Evolutionary conservation across 2,797 vertebrate species (phyloP).

Genomic region (Dryobates pubescens): DNA sequence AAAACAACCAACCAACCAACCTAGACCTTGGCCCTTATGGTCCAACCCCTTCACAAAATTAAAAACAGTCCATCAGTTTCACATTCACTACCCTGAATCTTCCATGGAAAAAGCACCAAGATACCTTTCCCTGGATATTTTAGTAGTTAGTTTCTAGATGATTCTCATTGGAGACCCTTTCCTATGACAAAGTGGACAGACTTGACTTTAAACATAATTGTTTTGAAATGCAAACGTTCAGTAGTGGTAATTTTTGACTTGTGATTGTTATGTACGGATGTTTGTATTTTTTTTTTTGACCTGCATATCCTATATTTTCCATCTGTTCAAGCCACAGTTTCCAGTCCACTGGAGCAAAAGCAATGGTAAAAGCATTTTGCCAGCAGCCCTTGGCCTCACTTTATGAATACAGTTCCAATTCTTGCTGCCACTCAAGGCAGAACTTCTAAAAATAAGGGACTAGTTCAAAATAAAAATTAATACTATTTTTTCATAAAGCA

Average conservation of each 20-base stretch:
- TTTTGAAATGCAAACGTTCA: neutral
- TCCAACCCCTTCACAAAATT: slow-evolving; percentile 19
- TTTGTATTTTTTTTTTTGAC: slow-evolving; percentile 35
- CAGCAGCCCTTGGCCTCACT: slow-evolving; percentile 66
- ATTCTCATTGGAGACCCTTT: neutral
- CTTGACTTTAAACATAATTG: neutral
- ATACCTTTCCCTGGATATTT: neutral
- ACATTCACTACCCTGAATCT: neutral
- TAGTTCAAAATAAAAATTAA: slow-evolving; percentile 21
- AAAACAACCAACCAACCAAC: slow-evolving; percentile 22
- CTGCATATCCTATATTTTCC: slow-evolving; percentile 57
- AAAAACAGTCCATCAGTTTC: slow-evolving; percentile 24
- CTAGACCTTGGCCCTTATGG: neutral
- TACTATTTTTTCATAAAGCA: neutral
- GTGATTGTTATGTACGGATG: neutral
- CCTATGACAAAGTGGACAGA: neutral
- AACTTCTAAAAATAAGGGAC: neutral
- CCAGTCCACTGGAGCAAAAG: slow-evolving; percentile 75
- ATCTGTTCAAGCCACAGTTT: slow-evolving; percentile 72
- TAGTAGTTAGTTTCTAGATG: neutral
- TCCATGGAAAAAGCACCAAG: neutral
- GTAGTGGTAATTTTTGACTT: neutral
- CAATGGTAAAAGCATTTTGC: slow-evolving; percentile 68
- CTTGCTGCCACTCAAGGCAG: slow-evolving; percentile 11
- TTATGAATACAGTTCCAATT: slow-evolving; percentile 25